Evolutionary conservation across 2,797 vertebrate genomes (phyloP).

Genomic region (Alfaro cultratus): DNA sequence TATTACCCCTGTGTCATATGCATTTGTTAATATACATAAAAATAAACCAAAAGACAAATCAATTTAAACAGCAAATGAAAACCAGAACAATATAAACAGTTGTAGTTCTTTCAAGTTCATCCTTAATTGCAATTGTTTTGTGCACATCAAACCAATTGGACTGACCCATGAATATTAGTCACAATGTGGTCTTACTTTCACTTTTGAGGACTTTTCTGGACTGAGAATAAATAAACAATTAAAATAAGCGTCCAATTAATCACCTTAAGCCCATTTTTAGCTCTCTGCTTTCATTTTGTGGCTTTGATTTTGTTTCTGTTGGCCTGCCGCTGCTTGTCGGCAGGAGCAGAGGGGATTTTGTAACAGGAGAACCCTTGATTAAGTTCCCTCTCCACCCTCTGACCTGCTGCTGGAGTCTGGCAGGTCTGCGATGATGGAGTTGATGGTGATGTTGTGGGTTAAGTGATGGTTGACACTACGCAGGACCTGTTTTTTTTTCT

Average conservation of each 20-base stretch:
- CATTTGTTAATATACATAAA: not conserved
- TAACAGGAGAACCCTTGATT: constrained; percentile 82
- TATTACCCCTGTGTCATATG: not conserved
- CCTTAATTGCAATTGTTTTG: not conserved
- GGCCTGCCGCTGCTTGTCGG: constrained; percentile 37
- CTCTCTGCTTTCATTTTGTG: constrained; percentile 32
- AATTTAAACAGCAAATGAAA: not conserved
- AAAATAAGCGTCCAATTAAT: not conserved
- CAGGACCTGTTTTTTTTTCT: constrained; percentile 67
- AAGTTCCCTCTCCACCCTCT: constrained; percentile 71
- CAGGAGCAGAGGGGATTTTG: constrained; percentile 67
- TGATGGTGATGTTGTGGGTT: constrained; percentile 59
- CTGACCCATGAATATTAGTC: not conserved
- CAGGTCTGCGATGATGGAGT: constrained; percentile 39
- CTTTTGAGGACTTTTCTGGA: not conserved
- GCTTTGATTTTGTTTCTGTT: constrained; percentile 53
- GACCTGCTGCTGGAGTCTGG: constrained; percentile 62
- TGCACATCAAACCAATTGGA: not conserved
- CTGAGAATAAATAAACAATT: not conserved
- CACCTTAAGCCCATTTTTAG: constrained; percentile 5
- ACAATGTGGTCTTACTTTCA: not conserved
- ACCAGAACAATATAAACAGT: not conserved
- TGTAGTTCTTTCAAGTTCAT: not conserved
- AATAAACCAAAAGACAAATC: not conserved
- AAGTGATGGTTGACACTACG: constrained; percentile 80